Conservation (phyloP, 2,797 vertebrate species). For the Heterohyrax brucei region DNA sequence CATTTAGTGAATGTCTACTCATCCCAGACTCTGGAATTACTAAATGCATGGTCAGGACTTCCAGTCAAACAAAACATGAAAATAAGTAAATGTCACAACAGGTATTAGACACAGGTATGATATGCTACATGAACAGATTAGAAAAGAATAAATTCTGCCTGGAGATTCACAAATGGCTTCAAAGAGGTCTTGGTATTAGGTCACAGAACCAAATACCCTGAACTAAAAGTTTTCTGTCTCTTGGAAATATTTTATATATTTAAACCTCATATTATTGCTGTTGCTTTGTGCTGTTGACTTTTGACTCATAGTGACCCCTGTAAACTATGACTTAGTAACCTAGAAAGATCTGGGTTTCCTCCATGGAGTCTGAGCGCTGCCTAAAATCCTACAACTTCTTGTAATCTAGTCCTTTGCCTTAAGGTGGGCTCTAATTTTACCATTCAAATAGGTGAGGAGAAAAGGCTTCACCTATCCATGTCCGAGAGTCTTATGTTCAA, state of each 20-base stretch:
- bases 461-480: not conserved
- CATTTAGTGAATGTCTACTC: constrained; percentile 37
- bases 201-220: constrained; percentile 1
- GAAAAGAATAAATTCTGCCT: constrained; percentile 60
- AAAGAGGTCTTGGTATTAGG: not conserved
- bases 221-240: constrained; percentile 32
- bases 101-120: not conserved
- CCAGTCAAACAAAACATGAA: constrained; percentile 63
- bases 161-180: constrained; percentile 25
- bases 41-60: constrained; percentile 23
- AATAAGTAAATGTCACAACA: not conserved
- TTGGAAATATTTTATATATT: not conserved
- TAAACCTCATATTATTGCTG: not conserved
- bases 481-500: not conserved
- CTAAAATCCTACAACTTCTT: constrained; percentile 34
- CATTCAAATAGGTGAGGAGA: not conserved
- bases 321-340: constrained; percentile 5
- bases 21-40: constrained; percentile 33
- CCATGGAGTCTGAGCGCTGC: not conserved
- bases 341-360: constrained; percentile 35
- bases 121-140: constrained; percentile 27
- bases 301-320: not conserved
- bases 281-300: not conserved
- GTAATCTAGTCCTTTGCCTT: constrained; percentile 8
- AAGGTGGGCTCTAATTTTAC: constrained; percentile 5